Base-by-base conservation (phyloP, 1,140 invertebrate species). In the Dysdera silvatica region DNA sequence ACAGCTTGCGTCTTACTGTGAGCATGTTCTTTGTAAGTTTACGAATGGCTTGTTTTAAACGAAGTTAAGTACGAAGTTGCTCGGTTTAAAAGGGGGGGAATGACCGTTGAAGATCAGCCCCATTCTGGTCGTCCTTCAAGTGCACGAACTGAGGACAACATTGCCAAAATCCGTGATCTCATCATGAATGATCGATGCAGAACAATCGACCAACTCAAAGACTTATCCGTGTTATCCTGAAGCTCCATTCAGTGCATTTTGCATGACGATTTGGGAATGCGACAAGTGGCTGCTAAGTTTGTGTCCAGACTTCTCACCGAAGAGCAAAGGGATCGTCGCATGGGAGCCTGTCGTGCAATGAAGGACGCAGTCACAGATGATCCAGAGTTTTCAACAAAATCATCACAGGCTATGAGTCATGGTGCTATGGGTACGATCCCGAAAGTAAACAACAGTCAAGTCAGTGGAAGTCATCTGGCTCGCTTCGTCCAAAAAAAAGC, bases 81-180 rank as follows among this genome's bases (percentile, higher is more conserved):
- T 52, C 20, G 20, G 28, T 35, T 52, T 23, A 52, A 52, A 52
- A 52, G 20, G 20, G 28, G 49, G 33, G 33, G n/a, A 24, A 8
- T 32, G 7, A 18, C n/a, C 23, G 28, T 24, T 31, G 20, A 52
- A 8, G 7, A 52, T 52, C 49, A 52, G 49, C 49, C n/a, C 49
- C 33, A 16, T 6, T 52, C n/a, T 26, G 28, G 20, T 31, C 33
- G 28, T 31, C 49, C 33, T 52, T 52, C 49, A 52, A 18, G 49
- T 52, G 33, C 49, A 5, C 23, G 7, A 52, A 52, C 6, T 8
- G 49, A 52, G 49, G 18, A 52, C 49, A 52, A 31, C 49, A 52
- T 16, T 26, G 6, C 16, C 49, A 29, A 52, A 52, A 52, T 52
- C 3, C 23, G 49, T 52, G 1, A 4, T 52, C 23, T 37, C 49